These are phyloP conservation scores for Diabrotica balteata DNA, from an alignment of 2,888 invertebrate species.

Conservation along the genomic window DNA sequence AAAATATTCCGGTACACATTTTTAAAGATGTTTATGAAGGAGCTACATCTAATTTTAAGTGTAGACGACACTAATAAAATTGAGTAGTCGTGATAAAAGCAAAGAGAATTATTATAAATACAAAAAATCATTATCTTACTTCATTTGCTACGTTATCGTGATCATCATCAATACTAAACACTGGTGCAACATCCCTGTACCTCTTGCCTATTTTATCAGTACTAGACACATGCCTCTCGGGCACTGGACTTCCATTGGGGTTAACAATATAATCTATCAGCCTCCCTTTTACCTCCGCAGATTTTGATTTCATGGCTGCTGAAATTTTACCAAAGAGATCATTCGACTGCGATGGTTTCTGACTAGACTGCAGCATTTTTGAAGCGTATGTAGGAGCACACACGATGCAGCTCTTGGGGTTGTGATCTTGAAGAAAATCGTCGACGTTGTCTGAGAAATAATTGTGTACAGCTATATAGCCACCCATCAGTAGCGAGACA, in stretches of 20 bases:
- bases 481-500: slow-evolving; percentile 91
- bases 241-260: slow-evolving; percentile 68
- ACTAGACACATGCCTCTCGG: slow-evolving; percentile 84
- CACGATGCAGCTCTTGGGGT: slow-evolving; percentile 79
- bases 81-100: too few relatives aligned
- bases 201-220: slow-evolving; percentile 85
- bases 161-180: slow-evolving; percentile 95
- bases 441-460: slow-evolving; percentile 83
- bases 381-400: slow-evolving; percentile 67
- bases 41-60: too few relatives aligned
- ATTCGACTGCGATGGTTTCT: slow-evolving; percentile 59
- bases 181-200: slow-evolving; percentile 88
- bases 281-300: slow-evolving; percentile 90
- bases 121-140: slow-evolving; percentile 48
- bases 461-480: slow-evolving; percentile 85
- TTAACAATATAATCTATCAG: slow-evolving; percentile 93
- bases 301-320: slow-evolving; percentile 87
- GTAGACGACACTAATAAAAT: too few relatives aligned
- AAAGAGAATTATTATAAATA: too few relatives aligned
- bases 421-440: slow-evolving; percentile 86
- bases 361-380: slow-evolving; percentile 40
- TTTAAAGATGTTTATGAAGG: too few relatives aligned
- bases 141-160: slow-evolving; percentile 65
- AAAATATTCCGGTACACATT: too few relatives aligned
- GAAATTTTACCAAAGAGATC: slow-evolving; percentile 86